Conservation (phyloP, 2,797 vertebrate genomes). For the Momotus momota region DNA sequence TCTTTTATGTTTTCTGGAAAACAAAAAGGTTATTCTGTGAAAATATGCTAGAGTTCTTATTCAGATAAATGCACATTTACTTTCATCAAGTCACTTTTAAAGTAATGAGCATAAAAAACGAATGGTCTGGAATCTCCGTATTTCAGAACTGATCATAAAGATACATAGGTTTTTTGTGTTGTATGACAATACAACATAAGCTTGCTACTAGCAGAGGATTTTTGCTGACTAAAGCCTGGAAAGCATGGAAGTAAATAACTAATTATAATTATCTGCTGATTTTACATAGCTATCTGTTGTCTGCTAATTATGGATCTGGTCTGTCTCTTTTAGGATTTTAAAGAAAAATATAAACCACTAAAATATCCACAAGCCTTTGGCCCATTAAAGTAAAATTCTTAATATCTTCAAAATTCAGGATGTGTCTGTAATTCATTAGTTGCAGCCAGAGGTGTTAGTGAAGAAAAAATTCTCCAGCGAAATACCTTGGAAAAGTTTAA, state of each 20-base stretch:
- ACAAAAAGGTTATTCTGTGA: neutral
- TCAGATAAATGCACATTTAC: neutral
- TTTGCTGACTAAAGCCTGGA: neutral
- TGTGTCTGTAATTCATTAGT: neutral
- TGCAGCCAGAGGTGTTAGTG: neutral
- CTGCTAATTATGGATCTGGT: neutral
- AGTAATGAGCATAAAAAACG: neutral
- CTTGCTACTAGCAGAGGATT: neutral
- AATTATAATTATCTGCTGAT: neutral
- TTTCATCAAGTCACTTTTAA: neutral
- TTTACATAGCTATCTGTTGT: neutral
- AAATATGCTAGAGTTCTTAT: neutral
- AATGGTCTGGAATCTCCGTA: neutral
- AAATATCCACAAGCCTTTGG: neutral
- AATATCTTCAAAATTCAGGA: neutral
- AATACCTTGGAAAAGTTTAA: neutral
- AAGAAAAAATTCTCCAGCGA: neutral
- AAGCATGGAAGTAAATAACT: neutral
- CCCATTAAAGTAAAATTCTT: neutral
- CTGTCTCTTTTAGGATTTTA: neutral
- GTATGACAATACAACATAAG: neutral
- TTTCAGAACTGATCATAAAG: neutral
- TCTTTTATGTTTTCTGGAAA: neutral
- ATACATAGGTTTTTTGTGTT: neutral
- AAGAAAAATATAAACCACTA: neutral